Evolutionary conservation across 2,888 invertebrate species (phyloP).

Genomic region (Troides oblongomaculatus): DNA sequence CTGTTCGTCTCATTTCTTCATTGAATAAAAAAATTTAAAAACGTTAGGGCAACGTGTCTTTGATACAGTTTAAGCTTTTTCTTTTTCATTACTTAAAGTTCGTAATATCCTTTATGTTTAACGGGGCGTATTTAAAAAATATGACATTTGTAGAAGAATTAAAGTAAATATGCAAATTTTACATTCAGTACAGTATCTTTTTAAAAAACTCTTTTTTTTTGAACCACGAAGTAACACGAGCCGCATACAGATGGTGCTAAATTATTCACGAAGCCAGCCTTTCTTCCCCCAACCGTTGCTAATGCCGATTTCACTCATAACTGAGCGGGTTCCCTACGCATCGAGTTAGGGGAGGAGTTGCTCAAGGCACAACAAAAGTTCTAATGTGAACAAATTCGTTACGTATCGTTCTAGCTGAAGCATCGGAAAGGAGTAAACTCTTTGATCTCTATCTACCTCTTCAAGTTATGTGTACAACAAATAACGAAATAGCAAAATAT

Average conservation of each 20-base stretch:
- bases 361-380: slow-evolving; percentile 25
- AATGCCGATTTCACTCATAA: slow-evolving; percentile 30
- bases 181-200: slow-evolving; percentile 12
- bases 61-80: too few relatives aligned
- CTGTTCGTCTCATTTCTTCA: too few relatives aligned
- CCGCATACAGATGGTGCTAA: slow-evolving; percentile 27
- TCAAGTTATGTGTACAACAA: not conserved
- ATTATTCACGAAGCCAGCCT: slow-evolving; percentile 24
- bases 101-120: not conserved
- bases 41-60: too few relatives aligned
- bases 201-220: slow-evolving; percentile 4
- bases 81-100: not conserved
- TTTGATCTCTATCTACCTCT: slow-evolving; percentile 14
- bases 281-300: slow-evolving; percentile 25
- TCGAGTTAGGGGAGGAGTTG: slow-evolving; percentile 20
- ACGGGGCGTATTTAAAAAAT: not conserved
- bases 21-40: too few relatives aligned
- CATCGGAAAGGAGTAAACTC: slow-evolving; percentile 11
- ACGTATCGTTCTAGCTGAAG: slow-evolving; percentile 2
- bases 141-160: not conserved
- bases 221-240: slow-evolving; percentile 13
- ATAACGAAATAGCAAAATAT: not conserved
- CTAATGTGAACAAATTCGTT: slow-evolving; percentile 28
- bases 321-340: slow-evolving; percentile 23
- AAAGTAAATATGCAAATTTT: not conserved